Evolutionary conservation across 1,140 invertebrate species (phyloP).

Genomic region (Aleiodes sp.): DNA sequence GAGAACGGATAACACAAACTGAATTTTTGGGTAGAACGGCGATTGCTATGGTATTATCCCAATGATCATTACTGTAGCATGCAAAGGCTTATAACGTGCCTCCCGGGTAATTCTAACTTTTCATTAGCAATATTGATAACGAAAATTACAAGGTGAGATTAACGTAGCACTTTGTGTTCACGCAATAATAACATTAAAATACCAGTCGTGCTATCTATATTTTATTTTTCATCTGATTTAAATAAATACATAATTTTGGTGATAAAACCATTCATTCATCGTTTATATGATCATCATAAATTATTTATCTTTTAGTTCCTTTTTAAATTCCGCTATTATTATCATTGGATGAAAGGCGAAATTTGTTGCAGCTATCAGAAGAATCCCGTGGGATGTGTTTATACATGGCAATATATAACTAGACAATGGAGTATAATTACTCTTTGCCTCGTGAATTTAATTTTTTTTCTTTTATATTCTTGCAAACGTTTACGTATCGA

Average conservation of each 20-base stretch:
- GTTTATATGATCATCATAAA: too few relatives aligned
- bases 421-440: neutral
- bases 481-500: neutral
- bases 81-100: conserved; percentile 7
- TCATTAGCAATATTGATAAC: conserved; percentile 1
- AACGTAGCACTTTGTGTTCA: neutral
- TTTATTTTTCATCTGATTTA: neutral
- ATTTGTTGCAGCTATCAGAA: too few relatives aligned
- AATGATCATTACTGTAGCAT: conserved; percentile 12
- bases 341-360: too few relatives aligned
- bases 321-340: too few relatives aligned
- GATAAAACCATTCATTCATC: too few relatives aligned
- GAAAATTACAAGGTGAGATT: conserved; percentile 3
- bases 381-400: neutral
- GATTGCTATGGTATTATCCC: neutral
- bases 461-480: too few relatives aligned
- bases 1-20: too few relatives aligned
- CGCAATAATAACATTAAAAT: neutral
- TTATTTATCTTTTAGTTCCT: too few relatives aligned
- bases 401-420: neutral
- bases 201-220: neutral
- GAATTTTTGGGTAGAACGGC: too few relatives aligned
- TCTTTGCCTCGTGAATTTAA: neutral
- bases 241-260: too few relatives aligned
- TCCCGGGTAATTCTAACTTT: conserved; percentile 20